These are phyloP conservation scores for Chouioia cunea DNA, from an alignment of 2,888 invertebrate genomes.

Conservation along the genomic window DNA sequence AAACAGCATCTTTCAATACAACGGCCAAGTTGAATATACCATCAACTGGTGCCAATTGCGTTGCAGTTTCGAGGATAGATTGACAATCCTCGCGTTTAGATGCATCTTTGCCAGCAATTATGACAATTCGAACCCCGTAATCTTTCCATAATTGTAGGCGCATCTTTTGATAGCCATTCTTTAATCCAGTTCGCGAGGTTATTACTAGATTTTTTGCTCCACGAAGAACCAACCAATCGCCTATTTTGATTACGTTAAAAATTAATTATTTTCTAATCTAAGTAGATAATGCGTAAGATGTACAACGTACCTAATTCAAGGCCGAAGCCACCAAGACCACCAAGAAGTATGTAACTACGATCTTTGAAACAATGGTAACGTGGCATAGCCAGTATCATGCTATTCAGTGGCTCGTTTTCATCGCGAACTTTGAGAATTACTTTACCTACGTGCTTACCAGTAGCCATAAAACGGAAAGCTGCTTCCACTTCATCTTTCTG, in stretches of 20 bases:
- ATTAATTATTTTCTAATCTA: not conserved
- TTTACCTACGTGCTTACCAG: constrained; percentile 87
- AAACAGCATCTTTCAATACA: constrained; percentile 71
- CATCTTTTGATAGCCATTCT: constrained; percentile 85
- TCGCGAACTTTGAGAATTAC: constrained; percentile 59
- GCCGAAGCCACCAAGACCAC: constrained; percentile 93
- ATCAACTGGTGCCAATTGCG: constrained; percentile 71
- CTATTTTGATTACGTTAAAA: constrained; percentile 65
- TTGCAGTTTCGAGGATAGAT: constrained; percentile 74
- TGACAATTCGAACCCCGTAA: constrained; percentile 77
- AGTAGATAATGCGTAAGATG: constrained; percentile 60
- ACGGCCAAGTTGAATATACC: constrained; percentile 78
- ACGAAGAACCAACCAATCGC: constrained; percentile 86
- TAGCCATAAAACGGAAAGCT: constrained; percentile 77
- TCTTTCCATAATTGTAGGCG: constrained; percentile 77
- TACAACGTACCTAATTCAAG: constrained; percentile 74
- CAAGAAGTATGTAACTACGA: constrained; percentile 75
- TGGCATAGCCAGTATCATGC: constrained; percentile 67
- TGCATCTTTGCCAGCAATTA: constrained; percentile 79
- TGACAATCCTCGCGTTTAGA: constrained; percentile 79
- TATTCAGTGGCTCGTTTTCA: constrained; percentile 50
- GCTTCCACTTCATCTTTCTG: constrained; percentile 76
- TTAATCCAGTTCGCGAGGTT: constrained; percentile 83
- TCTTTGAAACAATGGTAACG: constrained; percentile 70
- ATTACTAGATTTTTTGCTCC: constrained; percentile 85